Evolutionary conservation across 2,888 invertebrate genomes (phyloP).

Genomic region (Protophormia terraenovae): DNA sequence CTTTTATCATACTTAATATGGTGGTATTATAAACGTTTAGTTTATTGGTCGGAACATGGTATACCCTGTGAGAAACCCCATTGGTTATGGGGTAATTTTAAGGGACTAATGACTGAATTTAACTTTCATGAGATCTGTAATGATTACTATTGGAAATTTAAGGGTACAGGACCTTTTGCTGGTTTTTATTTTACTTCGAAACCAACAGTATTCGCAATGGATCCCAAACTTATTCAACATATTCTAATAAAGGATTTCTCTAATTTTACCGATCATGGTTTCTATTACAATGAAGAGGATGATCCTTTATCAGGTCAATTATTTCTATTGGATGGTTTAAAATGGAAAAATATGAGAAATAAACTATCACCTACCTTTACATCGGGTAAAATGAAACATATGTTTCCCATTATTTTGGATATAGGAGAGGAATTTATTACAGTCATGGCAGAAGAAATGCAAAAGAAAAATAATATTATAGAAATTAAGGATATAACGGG

Average conservation of each 20-base stretch:
- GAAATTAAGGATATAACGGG: slow-evolving; percentile 81
- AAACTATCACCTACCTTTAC: slow-evolving; percentile 80
- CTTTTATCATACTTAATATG: not conserved
- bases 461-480: slow-evolving; percentile 71
- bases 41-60: slow-evolving; percentile 55
- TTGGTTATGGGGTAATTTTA: slow-evolving; percentile 40
- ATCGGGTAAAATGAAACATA: slow-evolving; percentile 78
- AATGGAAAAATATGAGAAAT: slow-evolving; percentile 81
- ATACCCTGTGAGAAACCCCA: slow-evolving; percentile 54
- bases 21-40: slow-evolving; percentile 38
- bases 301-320: slow-evolving; percentile 79
- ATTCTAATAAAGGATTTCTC: slow-evolving; percentile 76
- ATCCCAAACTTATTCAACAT: slow-evolving; percentile 72
- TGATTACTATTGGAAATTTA: slow-evolving; percentile 39
- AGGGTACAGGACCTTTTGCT: slow-evolving; percentile 69
- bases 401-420: slow-evolving; percentile 74
- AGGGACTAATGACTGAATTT: slow-evolving; percentile 35
- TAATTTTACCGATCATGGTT: slow-evolving; percentile 79
- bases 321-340: slow-evolving; percentile 77
- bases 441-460: slow-evolving; percentile 65
- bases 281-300: slow-evolving; percentile 75
- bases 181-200: slow-evolving; percentile 75
- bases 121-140: slow-evolving; percentile 67
- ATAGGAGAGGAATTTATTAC: slow-evolving; percentile 70
- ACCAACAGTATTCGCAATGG: slow-evolving; percentile 72